These are phyloP conservation scores for Tympanuchus pallidicinctus DNA, from an alignment of 2,113 vertebrate species.

Conservation along the genomic window DNA sequence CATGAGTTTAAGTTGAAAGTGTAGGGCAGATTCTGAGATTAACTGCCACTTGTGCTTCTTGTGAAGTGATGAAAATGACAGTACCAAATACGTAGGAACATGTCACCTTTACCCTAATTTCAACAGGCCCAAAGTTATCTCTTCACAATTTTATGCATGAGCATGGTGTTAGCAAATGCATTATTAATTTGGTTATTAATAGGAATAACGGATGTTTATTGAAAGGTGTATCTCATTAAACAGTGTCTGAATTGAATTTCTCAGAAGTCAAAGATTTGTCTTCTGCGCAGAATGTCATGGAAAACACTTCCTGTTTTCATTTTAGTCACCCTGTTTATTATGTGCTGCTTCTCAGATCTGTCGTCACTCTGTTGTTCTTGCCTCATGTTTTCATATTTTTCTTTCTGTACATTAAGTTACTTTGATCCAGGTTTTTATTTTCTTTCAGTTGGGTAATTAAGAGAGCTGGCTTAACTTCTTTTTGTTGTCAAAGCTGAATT, in stretches of 20 bases:
- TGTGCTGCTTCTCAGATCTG: slow-evolving; percentile 19
- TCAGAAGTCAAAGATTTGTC: slow-evolving; percentile 41
- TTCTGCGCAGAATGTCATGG: background rate
- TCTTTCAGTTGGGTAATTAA: slow-evolving; percentile 55
- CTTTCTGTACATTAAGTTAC: slow-evolving; percentile 32
- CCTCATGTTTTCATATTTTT: slow-evolving; percentile 44
- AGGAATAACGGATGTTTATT: slow-evolving; percentile 14
- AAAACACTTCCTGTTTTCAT: slow-evolving; percentile 46
- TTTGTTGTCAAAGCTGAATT: slow-evolving; percentile 40
- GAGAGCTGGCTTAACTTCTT: slow-evolving; percentile 21
- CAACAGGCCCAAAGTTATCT: background rate
- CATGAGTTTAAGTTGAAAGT: background rate
- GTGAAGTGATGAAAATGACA: background rate
- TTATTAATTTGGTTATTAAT: slow-evolving; percentile 40
- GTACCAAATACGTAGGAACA: background rate
- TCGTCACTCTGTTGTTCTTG: slow-evolving; percentile 23
- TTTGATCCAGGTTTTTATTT: slow-evolving; percentile 54
- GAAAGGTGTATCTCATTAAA: slow-evolving; percentile 18
- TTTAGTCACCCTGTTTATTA: slow-evolving; percentile 52
- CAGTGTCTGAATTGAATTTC: slow-evolving; percentile 31
- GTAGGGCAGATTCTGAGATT: background rate
- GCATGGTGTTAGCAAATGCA: background rate
- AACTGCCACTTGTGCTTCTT: background rate
- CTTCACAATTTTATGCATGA: slow-evolving; percentile 14
- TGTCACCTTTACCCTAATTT: slow-evolving; percentile 45